These are phyloP conservation scores for Lates japonicus DNA, from an alignment of 2,797 vertebrate species.

Conservation along the genomic window DNA sequence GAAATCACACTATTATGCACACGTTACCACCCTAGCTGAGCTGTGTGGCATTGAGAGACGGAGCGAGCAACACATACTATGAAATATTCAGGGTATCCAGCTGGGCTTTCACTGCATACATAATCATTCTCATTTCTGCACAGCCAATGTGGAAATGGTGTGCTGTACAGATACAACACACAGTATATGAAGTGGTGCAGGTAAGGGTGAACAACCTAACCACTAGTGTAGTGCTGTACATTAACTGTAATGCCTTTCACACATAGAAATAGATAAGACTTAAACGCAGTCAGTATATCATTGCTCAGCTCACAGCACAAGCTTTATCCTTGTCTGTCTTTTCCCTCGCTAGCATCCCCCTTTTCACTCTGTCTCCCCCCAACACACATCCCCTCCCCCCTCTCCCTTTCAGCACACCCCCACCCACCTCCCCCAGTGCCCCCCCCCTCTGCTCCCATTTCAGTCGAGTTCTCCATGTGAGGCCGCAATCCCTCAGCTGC, in stretches of 20 bases:
- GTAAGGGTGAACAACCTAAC: constrained; percentile 77
- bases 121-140: constrained; percentile 86
- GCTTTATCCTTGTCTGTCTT: constrained; percentile 86
- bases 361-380: constrained; percentile 81
- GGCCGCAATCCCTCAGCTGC: constrained; percentile 92
- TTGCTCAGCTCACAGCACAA: constrained; percentile 85
- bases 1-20: constrained; percentile 77
- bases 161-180: constrained; percentile 71
- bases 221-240: constrained; percentile 78
- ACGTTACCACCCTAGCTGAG: constrained; percentile 72
- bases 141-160: constrained; percentile 76
- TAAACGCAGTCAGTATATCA: constrained; percentile 86
- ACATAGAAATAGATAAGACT: constrained; percentile 84
- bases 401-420: constrained; percentile 76
- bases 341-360: constrained; percentile 84
- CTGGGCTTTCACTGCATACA: constrained; percentile 87
- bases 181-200: constrained; percentile 72
- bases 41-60: constrained; percentile 80
- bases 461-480: constrained; percentile 91
- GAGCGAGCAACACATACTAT: constrained; percentile 83
- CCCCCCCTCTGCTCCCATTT: constrained; percentile 87
- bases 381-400: constrained; percentile 77
- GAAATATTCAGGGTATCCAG: constrained; percentile 88
- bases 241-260: constrained; percentile 87
- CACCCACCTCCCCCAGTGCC: constrained; percentile 61